Base-by-base conservation (phyloP, 1,140 invertebrate species). In the Carcinoscorpius rotundicauda region DNA sequence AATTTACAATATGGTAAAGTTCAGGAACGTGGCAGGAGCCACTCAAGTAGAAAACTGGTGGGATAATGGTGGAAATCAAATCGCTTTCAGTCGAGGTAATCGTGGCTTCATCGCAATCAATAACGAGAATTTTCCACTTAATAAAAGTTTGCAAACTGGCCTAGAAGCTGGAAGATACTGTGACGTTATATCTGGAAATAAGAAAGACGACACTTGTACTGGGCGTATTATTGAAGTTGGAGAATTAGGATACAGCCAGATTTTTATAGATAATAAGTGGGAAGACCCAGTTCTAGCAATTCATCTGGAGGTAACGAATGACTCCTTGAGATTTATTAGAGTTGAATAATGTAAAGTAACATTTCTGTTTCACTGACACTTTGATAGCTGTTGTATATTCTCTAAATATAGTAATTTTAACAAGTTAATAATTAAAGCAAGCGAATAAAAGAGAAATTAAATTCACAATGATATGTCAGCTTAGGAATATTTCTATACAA, bases 91-190 rank as follows among this genome's bases (percentile, higher is more conserved):
- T 64, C 79, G 88, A 2, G 86, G 86, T 0, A 75, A 79, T 10
- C 78, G 78, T 58, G 87, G 82, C 6, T 89, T 90, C 69, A 74
- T 89, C n/a, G 87, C 85, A 9, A 83, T 90, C 64, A 89, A 88
- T 71, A 82, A 81, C 51, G 66, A 68, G 48, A 65, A 62, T 3
- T 64, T 61, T 50, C 9, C 48, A 4, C 49, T 73, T 52, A 64
- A 71, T 57, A 60, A 65, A 52, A 64, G 58, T 51, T 68, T 71
- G 60, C 72, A 85, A 76, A 91, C 88, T 3, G 86, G 86, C 51
- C 75, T 95, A 9, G 82, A 88, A 0, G 77, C 83, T 70, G 91
- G 91, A 4, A 79, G 64, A 0, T 95, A 95, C 73, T 94, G 91
- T 76, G 91, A 95, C 73, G 81, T 95, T 3, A 91, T 92, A 63